Conservation (phyloP, 2,888 invertebrate species). For the Lucinisca nassula region DNA sequence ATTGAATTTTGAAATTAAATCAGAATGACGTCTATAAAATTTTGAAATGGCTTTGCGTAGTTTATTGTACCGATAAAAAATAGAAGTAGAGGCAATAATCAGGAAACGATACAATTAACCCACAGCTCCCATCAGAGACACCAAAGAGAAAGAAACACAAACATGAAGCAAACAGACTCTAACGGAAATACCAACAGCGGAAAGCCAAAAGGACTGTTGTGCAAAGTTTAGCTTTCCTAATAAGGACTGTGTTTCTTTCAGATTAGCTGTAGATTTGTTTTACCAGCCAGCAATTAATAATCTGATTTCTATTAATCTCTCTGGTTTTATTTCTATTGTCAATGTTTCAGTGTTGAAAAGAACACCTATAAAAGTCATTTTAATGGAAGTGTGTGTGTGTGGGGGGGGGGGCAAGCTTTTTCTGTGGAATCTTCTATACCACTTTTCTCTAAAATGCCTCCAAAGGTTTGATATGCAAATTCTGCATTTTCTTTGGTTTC, state of each 20-base stretch:
- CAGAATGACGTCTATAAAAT: too few relatives aligned
- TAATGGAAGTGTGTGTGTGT: too few relatives aligned
- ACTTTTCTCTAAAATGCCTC: not conserved
- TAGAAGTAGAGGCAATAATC: too few relatives aligned
- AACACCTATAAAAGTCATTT: not conserved
- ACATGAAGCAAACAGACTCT: too few relatives aligned
- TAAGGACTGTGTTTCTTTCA: constrained; percentile 29
- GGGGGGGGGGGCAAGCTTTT: not conserved
- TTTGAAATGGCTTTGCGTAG: too few relatives aligned
- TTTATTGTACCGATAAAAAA: too few relatives aligned
- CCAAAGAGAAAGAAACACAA: too few relatives aligned
- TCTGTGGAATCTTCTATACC: not conserved
- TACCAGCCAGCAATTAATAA: constrained; percentile 5
- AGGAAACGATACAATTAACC: too few relatives aligned
- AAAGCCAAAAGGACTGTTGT: too few relatives aligned
- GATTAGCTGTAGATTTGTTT: constrained; percentile 10
- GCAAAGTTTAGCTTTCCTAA: constrained; percentile 47
- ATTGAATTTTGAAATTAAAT: too few relatives aligned
- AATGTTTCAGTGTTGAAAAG: not conserved
- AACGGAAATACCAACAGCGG: too few relatives aligned
- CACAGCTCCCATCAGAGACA: too few relatives aligned
- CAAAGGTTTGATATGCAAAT: constrained; percentile 9
- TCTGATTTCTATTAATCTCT: not conserved
- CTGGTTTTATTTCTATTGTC: not conserved
- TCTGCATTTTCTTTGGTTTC: constrained; percentile 10